These are phyloP conservation scores for Sarcophilus harrisii DNA, from an alignment of 2,797 vertebrate species.

Conservation along the genomic window DNA sequence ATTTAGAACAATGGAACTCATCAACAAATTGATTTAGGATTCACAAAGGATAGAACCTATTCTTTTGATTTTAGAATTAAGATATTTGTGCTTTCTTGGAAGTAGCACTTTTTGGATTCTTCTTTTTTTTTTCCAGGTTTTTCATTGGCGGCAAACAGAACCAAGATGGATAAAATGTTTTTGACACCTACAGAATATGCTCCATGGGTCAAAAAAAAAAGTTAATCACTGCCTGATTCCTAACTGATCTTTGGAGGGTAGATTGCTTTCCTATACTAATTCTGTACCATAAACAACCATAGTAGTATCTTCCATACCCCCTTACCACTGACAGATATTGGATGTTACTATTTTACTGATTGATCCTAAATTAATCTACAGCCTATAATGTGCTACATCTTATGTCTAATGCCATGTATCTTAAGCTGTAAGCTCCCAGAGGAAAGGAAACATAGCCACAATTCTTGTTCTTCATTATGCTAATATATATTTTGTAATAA, in stretches of 20 bases:
- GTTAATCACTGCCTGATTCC: background rate
- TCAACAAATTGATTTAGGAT: background rate
- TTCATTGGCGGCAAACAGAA: slow-evolving; percentile 26
- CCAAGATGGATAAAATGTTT: slow-evolving; percentile 28
- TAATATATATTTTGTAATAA: background rate
- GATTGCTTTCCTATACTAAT: slow-evolving; percentile 10
- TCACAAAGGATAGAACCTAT: background rate
- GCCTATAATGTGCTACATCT: background rate
- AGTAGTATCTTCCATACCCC: slow-evolving; percentile 32
- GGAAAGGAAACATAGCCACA: background rate
- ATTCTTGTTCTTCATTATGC: slow-evolving; percentile 16
- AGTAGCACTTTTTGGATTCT: background rate
- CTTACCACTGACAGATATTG: slow-evolving; percentile 25
- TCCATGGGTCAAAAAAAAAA: slow-evolving; percentile 18
- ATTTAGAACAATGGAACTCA: slow-evolving; percentile 5
- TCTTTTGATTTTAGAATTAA: background rate
- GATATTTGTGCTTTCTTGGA: background rate
- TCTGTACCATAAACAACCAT: background rate
- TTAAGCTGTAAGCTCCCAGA: slow-evolving; percentile 5
- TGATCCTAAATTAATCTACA: slow-evolving; percentile 34
- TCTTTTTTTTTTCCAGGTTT: slow-evolving; percentile 20
- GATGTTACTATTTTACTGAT: background rate
- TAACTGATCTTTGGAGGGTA: slow-evolving; percentile 21
- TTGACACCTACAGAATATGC: slow-evolving; percentile 13
- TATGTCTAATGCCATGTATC: background rate